Evolutionary conservation across 2,113 vertebrate genomes (phyloP), one percentile per base, ranked within the genome.

Genomic region (Phaethon lepturus): DNA sequence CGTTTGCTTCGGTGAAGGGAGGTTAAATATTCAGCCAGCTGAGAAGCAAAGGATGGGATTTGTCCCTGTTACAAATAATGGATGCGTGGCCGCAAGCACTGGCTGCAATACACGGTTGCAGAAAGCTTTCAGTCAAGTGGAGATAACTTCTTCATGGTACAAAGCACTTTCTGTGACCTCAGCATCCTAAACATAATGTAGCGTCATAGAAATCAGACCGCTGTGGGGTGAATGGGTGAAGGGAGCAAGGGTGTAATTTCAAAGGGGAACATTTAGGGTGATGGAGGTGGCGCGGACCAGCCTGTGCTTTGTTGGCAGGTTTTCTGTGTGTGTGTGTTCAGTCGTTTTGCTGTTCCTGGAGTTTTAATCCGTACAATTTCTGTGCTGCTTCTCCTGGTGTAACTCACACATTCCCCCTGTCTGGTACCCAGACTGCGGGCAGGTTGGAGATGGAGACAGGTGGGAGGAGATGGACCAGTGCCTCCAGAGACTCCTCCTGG

Each of bases 81-180:
- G 82, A 79, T 84, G 62, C 73, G 40, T 22, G 23, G 68, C 82
- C 7, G 23, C 66, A 81, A 96, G 90, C 86, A 69, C 60, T 45
- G n/a, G 59, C 81, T 84, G 71, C 81, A 93, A 86, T 94, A 86
- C 47, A 73, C 35, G 91, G 82, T 35, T 83, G 72, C 67, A 49
- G 28, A 93, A 94, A 92, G 85, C 92, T 95, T 92, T 95, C 67
- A 66, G 91, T 45, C 72, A 85, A 60, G 47, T 88, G 91, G 89
- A 80, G 87, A 76, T 96, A 95, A 96, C 95, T 97, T 96, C 91
- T 95, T 96, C 93, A 87, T 84, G 93, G 82, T 91, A 91, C 84
- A 93, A 94, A 95, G 92, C 95, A 67, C 75, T 83, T 96, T 92
- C 88, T 71, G 76, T 80, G 78, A 97, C 97, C 94, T 97, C 90